Evolutionary conservation across 2,797 vertebrate species (phyloP).

Genomic region (Clarias platycephalus): DNA sequence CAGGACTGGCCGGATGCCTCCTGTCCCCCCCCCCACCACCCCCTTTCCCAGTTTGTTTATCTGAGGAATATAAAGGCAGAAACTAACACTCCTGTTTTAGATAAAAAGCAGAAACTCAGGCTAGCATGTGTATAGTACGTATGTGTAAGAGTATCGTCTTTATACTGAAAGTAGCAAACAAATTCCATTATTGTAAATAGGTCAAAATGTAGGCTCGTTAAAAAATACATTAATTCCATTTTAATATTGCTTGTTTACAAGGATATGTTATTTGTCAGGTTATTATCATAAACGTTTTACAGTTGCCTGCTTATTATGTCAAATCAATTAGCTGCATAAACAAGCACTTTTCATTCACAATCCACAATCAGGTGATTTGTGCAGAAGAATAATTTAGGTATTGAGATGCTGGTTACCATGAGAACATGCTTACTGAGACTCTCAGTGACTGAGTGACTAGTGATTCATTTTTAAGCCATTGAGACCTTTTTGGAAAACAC

Average conservation of each 20-base stretch:
- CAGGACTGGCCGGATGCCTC: background rate
- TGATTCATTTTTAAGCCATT: slow-evolving; percentile 35
- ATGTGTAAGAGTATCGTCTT: background rate
- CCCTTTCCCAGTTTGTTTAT: background rate
- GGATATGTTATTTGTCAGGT: background rate
- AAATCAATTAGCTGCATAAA: slow-evolving; percentile 22
- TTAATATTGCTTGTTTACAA: background rate
- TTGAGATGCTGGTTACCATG: slow-evolving; percentile 46
- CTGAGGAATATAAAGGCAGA: background rate
- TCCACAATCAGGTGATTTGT: slow-evolving; percentile 21
- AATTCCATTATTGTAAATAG: background rate
- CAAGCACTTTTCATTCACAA: slow-evolving; percentile 7
- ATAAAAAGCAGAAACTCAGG: no score
- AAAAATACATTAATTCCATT: background rate
- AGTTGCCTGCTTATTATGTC: background rate
- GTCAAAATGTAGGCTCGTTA: no score
- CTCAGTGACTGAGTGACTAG: slow-evolving; percentile 20
- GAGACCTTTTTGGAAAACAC: slow-evolving; percentile 20
- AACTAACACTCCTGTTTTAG: no score
- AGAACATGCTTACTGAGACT: slow-evolving; percentile 34
- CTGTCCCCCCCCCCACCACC: background rate
- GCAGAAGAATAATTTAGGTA: slow-evolving; percentile 15
- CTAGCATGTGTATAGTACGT: background rate
- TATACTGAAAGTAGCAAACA: background rate
- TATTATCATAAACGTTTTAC: background rate